A percentile compares a stretch with the other conserved stretches of the same genome.
phyloP scores from a whole-genome alignment of 2,888 invertebrate species.

The Mesochorus sp. region DNA sequence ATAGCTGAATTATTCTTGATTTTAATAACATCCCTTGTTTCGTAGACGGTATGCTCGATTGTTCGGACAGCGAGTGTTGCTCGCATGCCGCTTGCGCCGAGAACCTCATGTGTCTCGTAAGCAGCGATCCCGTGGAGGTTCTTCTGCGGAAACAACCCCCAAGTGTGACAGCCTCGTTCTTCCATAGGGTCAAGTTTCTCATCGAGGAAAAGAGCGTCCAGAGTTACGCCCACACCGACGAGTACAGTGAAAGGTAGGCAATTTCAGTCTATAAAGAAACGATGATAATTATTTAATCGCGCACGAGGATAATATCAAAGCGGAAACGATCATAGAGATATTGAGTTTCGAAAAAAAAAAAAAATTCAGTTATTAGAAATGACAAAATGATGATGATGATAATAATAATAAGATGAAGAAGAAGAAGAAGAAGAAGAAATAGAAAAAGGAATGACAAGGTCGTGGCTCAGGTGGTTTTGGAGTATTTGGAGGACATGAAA shows the following conservation, averaged over 20 bases:
- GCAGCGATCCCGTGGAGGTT: slow-evolving; percentile 98
- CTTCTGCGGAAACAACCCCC: slow-evolving; percentile 97
- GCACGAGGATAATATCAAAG: slow-evolving; percentile 8
- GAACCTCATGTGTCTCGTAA: slow-evolving; percentile 97
- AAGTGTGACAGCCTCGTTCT: slow-evolving; percentile 98
- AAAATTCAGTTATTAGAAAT: slow-evolving; percentile 34
- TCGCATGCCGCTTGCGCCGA: slow-evolving; percentile 92
- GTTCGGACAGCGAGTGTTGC: slow-evolving; percentile 99
- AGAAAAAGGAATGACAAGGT: slow-evolving; percentile 58
- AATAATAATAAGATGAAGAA: slow-evolving; percentile 56
- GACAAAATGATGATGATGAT: slow-evolving; percentile 25
- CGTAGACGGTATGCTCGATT: slow-evolving; percentile 98
- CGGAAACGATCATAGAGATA: slow-evolving; percentile 53
- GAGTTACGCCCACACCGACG: slow-evolving; percentile 98
- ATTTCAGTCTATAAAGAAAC: slow-evolving; percentile 6
- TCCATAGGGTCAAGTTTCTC: slow-evolving; percentile 98
- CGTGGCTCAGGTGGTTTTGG: slow-evolving; percentile 55
- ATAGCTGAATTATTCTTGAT: slow-evolving; percentile 3
- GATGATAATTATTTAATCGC: slow-evolving; percentile 48
- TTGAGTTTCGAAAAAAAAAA: slow-evolving; percentile 14
- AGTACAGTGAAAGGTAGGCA: slow-evolving; percentile 99
- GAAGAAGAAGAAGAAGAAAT: slow-evolving; percentile 19
- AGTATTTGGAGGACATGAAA: slow-evolving; percentile 36
- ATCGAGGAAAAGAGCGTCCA: slow-evolving; percentile 99
- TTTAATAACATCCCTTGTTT: slow-evolving; percentile 38